Conservation (phyloP, 2,113 vertebrate species). For the Gavia stellata region DNA sequence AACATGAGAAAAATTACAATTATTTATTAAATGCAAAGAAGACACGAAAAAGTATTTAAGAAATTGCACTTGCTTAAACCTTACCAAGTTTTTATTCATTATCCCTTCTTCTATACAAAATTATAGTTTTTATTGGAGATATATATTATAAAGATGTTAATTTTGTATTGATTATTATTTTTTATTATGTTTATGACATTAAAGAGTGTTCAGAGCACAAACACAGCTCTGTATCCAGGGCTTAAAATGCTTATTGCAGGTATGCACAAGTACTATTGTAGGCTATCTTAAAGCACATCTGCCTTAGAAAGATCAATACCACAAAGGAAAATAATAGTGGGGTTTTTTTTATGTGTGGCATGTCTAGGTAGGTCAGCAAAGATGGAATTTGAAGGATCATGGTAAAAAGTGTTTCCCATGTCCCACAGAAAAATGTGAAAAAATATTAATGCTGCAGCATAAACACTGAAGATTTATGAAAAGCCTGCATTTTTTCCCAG, state of each 20-base stretch:
- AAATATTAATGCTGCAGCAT: neutral
- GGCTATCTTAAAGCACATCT: neutral
- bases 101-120: neutral
- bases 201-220: neutral
- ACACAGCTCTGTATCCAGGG: neutral
- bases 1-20: neutral
- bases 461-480: neutral
- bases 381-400: neutral
- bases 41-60: neutral
- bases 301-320: neutral
- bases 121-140: neutral
- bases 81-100: neutral
- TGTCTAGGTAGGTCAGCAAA: neutral
- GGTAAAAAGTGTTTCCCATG: neutral
- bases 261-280: neutral
- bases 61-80: neutral
- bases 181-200: neutral
- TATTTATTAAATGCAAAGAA: neutral
- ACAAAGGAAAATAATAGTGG: neutral
- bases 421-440: neutral
- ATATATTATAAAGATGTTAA: neutral
- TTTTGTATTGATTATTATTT: neutral
- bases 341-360: rapidly evolving
- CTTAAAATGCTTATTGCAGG: neutral
- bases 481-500: rapidly evolving